A percentile compares a stretch with the other conserved stretches of the same genome.
Evolutionary conservation across 53 echinoderm and acorn worm genomes (phyloP).

Genomic region (Stichopus horrens): DNA sequence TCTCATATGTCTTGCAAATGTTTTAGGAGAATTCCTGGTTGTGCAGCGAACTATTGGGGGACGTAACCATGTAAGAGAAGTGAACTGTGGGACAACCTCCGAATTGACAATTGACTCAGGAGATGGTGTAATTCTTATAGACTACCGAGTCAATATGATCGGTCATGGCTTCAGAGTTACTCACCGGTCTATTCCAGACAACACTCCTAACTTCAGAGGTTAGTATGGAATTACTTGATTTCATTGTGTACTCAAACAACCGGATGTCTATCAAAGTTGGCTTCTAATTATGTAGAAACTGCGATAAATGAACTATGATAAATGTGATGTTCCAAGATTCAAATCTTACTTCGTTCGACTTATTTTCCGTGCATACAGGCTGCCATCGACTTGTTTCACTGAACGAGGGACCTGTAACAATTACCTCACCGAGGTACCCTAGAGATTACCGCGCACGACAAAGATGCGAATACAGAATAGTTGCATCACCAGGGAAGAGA

Average conservation of each 20-base stretch:
- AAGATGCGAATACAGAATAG: slow-evolving; percentile 11
- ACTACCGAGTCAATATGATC: slow-evolving; percentile 9
- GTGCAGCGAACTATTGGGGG: slow-evolving; percentile 6
- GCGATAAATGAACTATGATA: background rate
- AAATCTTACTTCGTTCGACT: background rate
- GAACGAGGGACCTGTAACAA: slow-evolving; percentile 1
- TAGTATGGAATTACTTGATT: background rate
- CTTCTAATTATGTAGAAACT: background rate
- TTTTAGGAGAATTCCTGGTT: slow-evolving; percentile 7
- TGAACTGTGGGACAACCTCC: slow-evolving; percentile 3
- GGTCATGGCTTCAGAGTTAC: slow-evolving; percentile 3
- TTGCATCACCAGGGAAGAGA: slow-evolving; percentile 18
- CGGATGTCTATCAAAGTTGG: background rate
- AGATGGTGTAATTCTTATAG: slow-evolving; percentile 18
- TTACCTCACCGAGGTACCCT: slow-evolving; percentile 1
- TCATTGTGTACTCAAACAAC: background rate
- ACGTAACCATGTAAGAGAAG: background rate
- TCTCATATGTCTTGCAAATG: no score
- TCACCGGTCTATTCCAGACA: background rate
- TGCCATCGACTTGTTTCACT: slow-evolving; percentile 6
- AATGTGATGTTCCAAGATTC: background rate
- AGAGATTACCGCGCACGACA: background rate
- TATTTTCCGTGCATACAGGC: background rate
- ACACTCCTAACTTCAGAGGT: slow-evolving; percentile 4
- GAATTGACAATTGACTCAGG: background rate